Evolutionary conservation across 2,888 invertebrate genomes (phyloP), one percentile per base, ranked within the genome.

Genomic region (Lasioglossum villosulum): DNA sequence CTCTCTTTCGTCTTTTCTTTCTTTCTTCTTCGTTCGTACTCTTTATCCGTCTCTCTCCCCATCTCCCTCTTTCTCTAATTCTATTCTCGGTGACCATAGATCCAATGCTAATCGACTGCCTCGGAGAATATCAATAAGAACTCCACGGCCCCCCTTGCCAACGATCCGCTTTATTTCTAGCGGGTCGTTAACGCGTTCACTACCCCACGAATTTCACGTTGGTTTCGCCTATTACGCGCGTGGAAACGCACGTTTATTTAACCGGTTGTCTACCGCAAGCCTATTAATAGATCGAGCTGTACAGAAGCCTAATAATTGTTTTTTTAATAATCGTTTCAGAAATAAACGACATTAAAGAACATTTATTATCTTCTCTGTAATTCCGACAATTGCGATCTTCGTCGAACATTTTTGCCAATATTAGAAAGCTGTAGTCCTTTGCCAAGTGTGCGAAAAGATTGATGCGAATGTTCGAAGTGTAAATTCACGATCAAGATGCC

Each of bases 11-110:
- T 23, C 4, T 52, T 52, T 2, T 52, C 23, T 52, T 8, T 48
- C 52, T 52, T 10, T 23, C 23, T 19, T 8, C 3, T 14, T 19
- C 5, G 14, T 16, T 45, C 1, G 37, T 37, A 0, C 16, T 48
- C 48, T 48, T 23, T 23, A 16, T 23, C 6, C 1, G 0, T 45
- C 52, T 52, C 6, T 23, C 0, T 48, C 48, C 6, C 48, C 19
- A n/a, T 48, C 2, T 52, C 52, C 8, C 23, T 52, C 8, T 8
- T 2, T 52, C 48, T 19, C 8, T 14, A 42, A 14, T 73, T 48
- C 63, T 63, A 63, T 63, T 63, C 63, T 63, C 63, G 30, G 63
- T 30, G 63, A 5, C 30, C 59, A 63, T 63, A 63, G 63, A 63
- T 63, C 63, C 63, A 6, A 63, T 63, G 63, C 63, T 63, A 63